Evolutionary conservation across 2,797 vertebrate species (phyloP).

Genomic region (Tapirus indicus): DNA sequence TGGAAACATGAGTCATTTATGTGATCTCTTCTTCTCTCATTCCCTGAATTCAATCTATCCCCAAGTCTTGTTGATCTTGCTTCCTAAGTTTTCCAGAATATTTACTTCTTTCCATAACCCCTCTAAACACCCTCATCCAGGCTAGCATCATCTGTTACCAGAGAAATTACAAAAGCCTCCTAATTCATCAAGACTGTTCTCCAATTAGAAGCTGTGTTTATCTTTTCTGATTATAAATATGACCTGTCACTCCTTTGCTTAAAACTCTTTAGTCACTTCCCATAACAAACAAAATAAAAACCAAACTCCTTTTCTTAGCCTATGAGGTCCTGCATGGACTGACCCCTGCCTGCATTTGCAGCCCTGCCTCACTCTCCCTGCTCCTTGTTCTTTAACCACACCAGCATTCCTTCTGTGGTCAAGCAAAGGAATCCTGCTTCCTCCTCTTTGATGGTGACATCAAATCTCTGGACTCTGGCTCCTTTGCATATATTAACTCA

Average conservation of each 20-base stretch:
- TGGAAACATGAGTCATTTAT: not conserved
- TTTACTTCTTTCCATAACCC: not conserved
- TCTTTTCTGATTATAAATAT: constrained; percentile 6
- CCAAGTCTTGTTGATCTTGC: not conserved
- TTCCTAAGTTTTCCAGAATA: not conserved
- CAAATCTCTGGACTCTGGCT: not conserved
- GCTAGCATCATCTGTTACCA: not conserved
- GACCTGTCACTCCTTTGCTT: not conserved
- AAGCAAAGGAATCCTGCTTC: not conserved
- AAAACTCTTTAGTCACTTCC: not conserved
- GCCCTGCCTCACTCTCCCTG: rapidly evolving
- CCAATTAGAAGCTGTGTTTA: not conserved
- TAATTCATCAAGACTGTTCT: not conserved
- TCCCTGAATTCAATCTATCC: not conserved
- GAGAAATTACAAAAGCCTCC: not conserved
- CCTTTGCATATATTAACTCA: not conserved
- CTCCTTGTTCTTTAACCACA: not conserved
- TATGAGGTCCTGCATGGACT: not conserved
- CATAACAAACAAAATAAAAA: not conserved
- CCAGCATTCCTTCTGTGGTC: not conserved
- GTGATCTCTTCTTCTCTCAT: not conserved
- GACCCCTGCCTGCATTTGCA: not conserved
- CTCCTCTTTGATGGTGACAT: not conserved
- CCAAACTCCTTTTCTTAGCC: not conserved
- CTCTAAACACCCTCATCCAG: not conserved